Percentiles rank a stretch among this genome's conserved stretches.
Evolutionary conservation across 2,797 vertebrate species (phyloP).

Genomic region (Balearica regulorum): DNA sequence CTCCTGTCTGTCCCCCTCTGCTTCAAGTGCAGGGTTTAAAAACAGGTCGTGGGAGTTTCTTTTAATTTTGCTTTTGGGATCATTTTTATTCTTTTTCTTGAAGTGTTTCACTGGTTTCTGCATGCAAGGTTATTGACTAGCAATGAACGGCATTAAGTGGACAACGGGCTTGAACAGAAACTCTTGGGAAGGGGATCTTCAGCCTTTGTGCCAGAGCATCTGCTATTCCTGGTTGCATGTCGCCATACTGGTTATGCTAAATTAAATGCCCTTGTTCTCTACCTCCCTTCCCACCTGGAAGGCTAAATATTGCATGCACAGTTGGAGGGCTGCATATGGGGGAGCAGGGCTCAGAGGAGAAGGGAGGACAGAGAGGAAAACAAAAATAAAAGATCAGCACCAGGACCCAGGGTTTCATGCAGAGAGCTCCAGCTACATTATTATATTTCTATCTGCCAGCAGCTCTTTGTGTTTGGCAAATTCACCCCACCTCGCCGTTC

Average conservation of each 20-base stretch:
- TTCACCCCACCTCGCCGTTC: background rate
- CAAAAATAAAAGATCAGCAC: background rate
- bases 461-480: background rate
- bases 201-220: background rate
- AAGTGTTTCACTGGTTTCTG: background rate
- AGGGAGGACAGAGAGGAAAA: background rate
- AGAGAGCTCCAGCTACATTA: background rate
- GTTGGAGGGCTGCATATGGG: background rate
- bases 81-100: background rate
- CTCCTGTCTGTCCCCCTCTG: conserved; percentile 31
- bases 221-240: background rate
- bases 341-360: background rate
- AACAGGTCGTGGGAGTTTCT: background rate
- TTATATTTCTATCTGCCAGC: background rate
- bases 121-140: background rate
- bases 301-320: background rate
- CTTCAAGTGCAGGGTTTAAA: background rate
- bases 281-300: background rate
- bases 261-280: background rate
- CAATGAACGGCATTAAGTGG: background rate
- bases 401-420: background rate
- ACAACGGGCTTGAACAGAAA: background rate
- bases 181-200: background rate
- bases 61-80: background rate
- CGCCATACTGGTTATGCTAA: background rate